Base-by-base conservation (phyloP, 2,888 invertebrate genomes). In the Cactoblastis cactorum region DNA sequence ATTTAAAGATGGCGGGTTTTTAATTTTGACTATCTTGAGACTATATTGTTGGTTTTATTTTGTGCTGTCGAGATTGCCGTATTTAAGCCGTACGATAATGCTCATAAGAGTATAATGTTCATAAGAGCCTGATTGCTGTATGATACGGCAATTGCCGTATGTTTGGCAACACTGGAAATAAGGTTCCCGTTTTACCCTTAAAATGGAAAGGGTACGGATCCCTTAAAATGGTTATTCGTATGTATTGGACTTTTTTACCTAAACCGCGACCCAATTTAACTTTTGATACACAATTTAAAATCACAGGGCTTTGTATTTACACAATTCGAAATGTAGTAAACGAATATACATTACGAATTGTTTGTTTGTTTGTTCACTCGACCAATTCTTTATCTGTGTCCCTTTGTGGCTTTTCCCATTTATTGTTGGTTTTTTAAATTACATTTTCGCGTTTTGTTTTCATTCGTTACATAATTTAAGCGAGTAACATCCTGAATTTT, bases 371-470 rank as follows among this genome's bases (percentile, higher is more conserved):
- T 15, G 8, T 6, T 8, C 37, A 2, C 17, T 11, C 37, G 17
- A 12, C 12, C 22, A 8, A 3, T 6, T 35, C 15, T 22, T 12
- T 1, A 22, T 41, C 2, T 41, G 12, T 43, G 15, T n/a, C 3
- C 17, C 5, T 17, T 43, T 11, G 43, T 14, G 32, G 28, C 22
- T 19, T 39, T 22, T 15, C 17, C 45, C 15, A 22, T 37, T 47
- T 24, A 9, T 12, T 37, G n/a, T 37, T 8, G 14, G 38, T 22
- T 12, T 22, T 48, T 48, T 48, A 48, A 48, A 38, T 37, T 37
- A 48, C 47, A 38, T 48, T 48, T 38, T 24, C 34, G 34, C 33
- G 22, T 46, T 46, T 46, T 14, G 32, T 32, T 39, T 8, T 19
- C 12, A 8, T 28, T 28, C 15, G 22, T 32, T 15, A 17, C 24